Percentiles rank a stretch among this genome's conserved stretches.
Conservation (phyloP, 2,888 invertebrate genomes). For the Clitarchus hookeri region DNA sequence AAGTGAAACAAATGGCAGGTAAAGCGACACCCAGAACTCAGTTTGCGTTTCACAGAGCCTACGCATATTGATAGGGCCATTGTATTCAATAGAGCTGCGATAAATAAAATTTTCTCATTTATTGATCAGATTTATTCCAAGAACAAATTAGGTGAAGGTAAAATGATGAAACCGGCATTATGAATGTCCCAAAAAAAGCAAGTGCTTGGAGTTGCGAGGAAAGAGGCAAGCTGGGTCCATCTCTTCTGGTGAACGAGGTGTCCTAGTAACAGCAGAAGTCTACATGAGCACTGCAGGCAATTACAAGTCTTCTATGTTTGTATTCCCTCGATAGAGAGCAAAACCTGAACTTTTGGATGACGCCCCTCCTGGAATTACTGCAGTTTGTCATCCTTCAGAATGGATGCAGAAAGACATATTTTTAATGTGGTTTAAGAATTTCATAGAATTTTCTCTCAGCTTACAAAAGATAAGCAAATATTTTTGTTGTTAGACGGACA, state of each 20-base stretch:
- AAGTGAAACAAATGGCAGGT: slow-evolving; percentile 17
- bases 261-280: slow-evolving; percentile 36
- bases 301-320: slow-evolving; percentile 48
- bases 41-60: slow-evolving; percentile 10
- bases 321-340: slow-evolving; percentile 49
- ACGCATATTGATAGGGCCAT: neutral
- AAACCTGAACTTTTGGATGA: slow-evolving; percentile 47
- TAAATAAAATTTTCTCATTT: neutral
- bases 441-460: slow-evolving; percentile 45
- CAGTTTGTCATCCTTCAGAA: no score
- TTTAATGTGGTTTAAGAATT: slow-evolving; percentile 25
- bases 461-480: slow-evolving; percentile 47
- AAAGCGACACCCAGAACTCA: slow-evolving; percentile 1
- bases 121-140: neutral
- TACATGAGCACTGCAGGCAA: slow-evolving; percentile 48
- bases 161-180: neutral
- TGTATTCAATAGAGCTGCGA: neutral
- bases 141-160: neutral
- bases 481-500: slow-evolving; percentile 51
- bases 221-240: slow-evolving; percentile 45
- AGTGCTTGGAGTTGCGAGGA: neutral
- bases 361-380: slow-evolving; percentile 44
- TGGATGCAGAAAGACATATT: no score
- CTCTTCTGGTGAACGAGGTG: slow-evolving; percentile 15
- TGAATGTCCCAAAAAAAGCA: neutral